These are phyloP conservation scores for Caenorhabditis imperialis DNA, from an alignment of 2,888 invertebrate genomes.

Conservation along the genomic window DNA sequence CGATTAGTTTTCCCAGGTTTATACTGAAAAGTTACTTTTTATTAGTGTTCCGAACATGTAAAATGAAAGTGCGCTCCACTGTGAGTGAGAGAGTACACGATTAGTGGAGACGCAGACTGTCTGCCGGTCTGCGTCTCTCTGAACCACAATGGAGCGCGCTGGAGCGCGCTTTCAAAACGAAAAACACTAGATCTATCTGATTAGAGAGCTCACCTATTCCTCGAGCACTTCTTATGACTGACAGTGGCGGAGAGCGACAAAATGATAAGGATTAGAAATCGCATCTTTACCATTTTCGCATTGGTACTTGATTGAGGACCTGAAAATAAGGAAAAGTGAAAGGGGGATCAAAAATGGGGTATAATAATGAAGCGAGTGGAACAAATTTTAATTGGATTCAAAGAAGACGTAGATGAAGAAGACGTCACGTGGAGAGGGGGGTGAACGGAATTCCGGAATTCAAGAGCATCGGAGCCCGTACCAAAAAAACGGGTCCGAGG, in stretches of 20 bases:
- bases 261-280: constrained; percentile 15
- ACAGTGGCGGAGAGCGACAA: constrained; percentile 11
- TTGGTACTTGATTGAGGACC: not conserved
- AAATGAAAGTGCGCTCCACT: too few relatives aligned
- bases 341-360: not conserved
- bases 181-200: not conserved
- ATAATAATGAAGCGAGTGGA: constrained; percentile 2
- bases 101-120: too few relatives aligned
- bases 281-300: not conserved
- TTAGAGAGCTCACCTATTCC: constrained; percentile 43
- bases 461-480: too few relatives aligned
- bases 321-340: not conserved
- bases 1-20: constrained; percentile 74
- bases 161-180: not conserved
- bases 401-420: not conserved
- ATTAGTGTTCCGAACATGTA: too few relatives aligned
- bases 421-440: not conserved
- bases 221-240: constrained; percentile 47
- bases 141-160: too few relatives aligned
- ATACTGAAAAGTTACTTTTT: constrained; percentile 53
- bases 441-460: too few relatives aligned
- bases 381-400: not conserved
- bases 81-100: too few relatives aligned
- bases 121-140: too few relatives aligned
- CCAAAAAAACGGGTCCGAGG: too few relatives aligned